phyloP scores from a whole-genome alignment of 2,113 vertebrate species.

The Caretta caretta region DNA sequence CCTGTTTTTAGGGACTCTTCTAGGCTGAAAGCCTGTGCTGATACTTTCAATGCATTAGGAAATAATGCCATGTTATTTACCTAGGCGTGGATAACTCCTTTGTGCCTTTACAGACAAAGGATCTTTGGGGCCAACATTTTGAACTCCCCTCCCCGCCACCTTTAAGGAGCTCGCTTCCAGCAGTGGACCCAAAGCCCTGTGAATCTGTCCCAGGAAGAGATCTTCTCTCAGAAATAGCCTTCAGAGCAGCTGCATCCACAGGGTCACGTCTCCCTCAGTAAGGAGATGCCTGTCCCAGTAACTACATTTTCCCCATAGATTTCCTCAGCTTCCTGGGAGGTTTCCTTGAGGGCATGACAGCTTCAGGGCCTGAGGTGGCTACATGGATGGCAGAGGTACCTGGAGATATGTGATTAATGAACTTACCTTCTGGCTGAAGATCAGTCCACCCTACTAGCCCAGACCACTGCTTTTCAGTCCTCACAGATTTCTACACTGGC shows the following conservation, averaged over 20 bases:
- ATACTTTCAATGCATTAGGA: not conserved
- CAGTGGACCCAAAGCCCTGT: not conserved
- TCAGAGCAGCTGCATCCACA: not conserved
- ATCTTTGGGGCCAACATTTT: not conserved
- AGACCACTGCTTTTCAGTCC: not conserved
- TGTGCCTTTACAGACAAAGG: not conserved
- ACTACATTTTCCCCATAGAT: not conserved
- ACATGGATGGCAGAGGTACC: not conserved
- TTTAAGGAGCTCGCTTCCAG: no score
- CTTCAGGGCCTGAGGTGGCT: not conserved
- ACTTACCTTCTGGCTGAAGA: not conserved
- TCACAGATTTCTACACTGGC: no score
- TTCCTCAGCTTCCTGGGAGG: rapidly evolving
- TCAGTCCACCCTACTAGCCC: not conserved
- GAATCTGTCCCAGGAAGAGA: rapidly evolving
- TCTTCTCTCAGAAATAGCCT: not conserved
- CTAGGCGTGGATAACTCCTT: not conserved
- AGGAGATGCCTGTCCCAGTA: not conserved
- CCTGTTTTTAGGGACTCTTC: not conserved
- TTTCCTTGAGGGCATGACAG: not conserved
- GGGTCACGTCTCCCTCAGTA: not conserved
- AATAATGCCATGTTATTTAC: not conserved
- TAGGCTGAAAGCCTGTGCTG: not conserved
- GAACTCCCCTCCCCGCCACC: not conserved
- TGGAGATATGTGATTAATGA: not conserved